These are phyloP conservation scores for Gymnocypris eckloni DNA, from an alignment of 2,797 vertebrate species.

Conservation along the genomic window DNA sequence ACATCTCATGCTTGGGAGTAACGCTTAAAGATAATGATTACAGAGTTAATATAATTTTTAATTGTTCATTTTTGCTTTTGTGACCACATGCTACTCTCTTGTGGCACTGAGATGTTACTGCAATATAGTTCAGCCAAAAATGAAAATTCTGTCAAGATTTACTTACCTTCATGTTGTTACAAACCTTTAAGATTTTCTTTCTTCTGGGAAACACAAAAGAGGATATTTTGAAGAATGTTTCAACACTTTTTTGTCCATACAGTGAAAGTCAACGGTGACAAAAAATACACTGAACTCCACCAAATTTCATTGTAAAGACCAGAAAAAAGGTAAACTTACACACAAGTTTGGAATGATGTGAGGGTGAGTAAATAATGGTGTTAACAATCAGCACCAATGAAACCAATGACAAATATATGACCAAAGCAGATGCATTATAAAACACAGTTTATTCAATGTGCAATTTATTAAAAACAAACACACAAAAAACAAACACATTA, in stretches of 20 bases:
- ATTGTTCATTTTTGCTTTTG: not conserved
- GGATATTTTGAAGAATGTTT: not conserved
- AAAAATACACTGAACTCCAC: not conserved
- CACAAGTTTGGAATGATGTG: not conserved
- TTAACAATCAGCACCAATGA: not conserved
- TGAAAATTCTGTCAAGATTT: not conserved
- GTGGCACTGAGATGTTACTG: slow-evolving; percentile 48
- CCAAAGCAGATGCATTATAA: slow-evolving; percentile 11
- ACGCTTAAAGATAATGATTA: not conserved
- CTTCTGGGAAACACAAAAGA: not conserved
- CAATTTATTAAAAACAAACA: slow-evolving; percentile 74
- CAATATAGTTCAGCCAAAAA: slow-evolving; percentile 10
- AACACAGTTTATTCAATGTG: slow-evolving; percentile 43
- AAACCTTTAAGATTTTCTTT: not conserved
- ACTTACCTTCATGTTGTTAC: not conserved
- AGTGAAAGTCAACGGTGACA: not conserved
- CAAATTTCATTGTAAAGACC: not conserved
- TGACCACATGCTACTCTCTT: slow-evolving; percentile 43
- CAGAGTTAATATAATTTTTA: not conserved
- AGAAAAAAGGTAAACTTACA: not conserved
- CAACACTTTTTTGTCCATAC: not conserved
- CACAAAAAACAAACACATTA: slow-evolving; percentile 69
- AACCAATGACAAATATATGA: not conserved
- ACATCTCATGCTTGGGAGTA: not conserved
- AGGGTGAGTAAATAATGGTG: not conserved